Evolutionary conservation across 1,140 invertebrate genomes (phyloP).

Genomic region (Pogonomyrmex californicus): DNA sequence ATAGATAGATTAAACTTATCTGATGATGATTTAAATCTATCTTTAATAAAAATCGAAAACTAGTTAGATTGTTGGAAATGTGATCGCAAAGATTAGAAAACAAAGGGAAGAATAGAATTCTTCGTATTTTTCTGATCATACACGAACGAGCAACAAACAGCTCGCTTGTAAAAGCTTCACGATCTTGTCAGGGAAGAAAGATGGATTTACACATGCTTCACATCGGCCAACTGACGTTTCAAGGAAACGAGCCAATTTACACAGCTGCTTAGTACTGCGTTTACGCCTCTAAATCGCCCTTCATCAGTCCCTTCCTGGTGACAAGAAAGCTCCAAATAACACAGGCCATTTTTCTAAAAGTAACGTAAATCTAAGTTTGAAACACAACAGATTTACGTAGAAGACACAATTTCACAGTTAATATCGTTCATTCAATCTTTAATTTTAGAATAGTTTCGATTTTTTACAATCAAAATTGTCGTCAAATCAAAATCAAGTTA

Average conservation of each 20-base stretch:
- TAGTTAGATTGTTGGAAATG: not conserved
- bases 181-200: constrained; percentile 41
- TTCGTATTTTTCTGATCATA: constrained; percentile 8
- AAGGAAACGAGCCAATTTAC: constrained; percentile 60
- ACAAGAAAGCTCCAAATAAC: constrained; percentile 19
- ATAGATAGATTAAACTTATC: not conserved
- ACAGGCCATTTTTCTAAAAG: constrained; percentile 12
- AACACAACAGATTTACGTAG: not conserved
- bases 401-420: not conserved
- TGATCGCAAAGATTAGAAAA: not conserved
- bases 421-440: not conserved
- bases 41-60: not conserved
- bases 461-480: not conserved
- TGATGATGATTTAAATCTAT: not conserved
- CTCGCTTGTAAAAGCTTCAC: constrained; percentile 63
- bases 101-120: not conserved
- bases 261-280: constrained; percentile 50
- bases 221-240: not conserved
- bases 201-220: constrained; percentile 48
- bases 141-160: constrained; percentile 24
- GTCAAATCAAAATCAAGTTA: not conserved
- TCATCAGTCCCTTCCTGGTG: constrained; percentile 18
- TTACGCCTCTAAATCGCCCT: constrained; percentile 18
- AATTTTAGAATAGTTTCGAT: not conserved
- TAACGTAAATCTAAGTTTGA: not conserved